Evolutionary conservation across 2,797 vertebrate species (phyloP), one percentile per base, ranked within the genome.

Genomic region (Taeniopygia guttata): DNA sequence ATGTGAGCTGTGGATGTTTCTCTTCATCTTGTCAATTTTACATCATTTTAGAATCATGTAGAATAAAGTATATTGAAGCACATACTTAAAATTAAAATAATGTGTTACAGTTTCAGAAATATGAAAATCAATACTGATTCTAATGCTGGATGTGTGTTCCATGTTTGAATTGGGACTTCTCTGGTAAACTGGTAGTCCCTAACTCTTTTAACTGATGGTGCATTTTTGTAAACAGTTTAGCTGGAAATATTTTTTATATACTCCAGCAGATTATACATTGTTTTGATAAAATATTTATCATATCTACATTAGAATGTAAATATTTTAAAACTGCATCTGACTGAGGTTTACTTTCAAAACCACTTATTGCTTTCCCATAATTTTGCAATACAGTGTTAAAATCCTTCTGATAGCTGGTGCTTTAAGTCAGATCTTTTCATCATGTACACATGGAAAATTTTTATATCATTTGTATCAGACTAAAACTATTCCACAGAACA

Each of bases 181-280:
- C 74, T 59, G 72, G 90, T 93, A 94, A 93, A 42, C n/a, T 68
- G 62, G 20, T 82, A 46, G 88, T 95, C 90, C 77, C 89, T 95
- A 79, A 70, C 87, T 91, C 36, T 84, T 96, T 97, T 96, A 91
- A 84, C 76, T 77, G 56, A 91, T 96, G 95, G 88, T 96, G 94
- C 93, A 76, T 97, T 98, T 98, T 98, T 88, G 93, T 97, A 96
- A 87, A 60, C 95, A 80, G 85, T 73, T 93, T 67, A 92, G 69
- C 92, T 96, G 90, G 96, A 76, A 96, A 96, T 97, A 95, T 91
- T 94, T 94, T 94, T 64, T 95, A 97, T 96, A 84, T 96, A 96
- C 83, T 96, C 91, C 83, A 96, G 93, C 95, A 84, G 46, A 62
- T 90, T 92, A 91, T 79, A 80, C 83, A 23, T 95, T 89, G 76